Evolutionary conservation across 2,888 invertebrate species (phyloP), one percentile per base, ranked within the genome.

Genomic region (Steromphala cineraria): DNA sequence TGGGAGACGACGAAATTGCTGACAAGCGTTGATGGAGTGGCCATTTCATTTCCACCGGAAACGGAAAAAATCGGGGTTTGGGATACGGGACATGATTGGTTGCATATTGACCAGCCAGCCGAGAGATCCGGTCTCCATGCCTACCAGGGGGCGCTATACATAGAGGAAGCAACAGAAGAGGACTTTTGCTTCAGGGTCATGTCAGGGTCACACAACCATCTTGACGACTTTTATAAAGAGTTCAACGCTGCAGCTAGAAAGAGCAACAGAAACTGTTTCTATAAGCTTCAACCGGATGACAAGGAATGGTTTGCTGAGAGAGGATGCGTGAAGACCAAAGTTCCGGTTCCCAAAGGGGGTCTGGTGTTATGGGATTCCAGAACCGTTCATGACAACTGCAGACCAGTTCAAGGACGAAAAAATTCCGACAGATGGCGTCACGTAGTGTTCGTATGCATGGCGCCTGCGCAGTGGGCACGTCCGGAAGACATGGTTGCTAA

Each of bases 341-440:
- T 91, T 7, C 83, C 88, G 0, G 89, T 88, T 0, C 89, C 89
- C 1, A 90, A 89, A 82, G 91, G 91, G 17, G 90, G 90, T 17
- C 85, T 91, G 78, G 87, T 90, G 19, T 77, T 91, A 10, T 91
- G 91, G 91, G 91, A 91, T 81, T 90, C 90, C 0, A 75, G 90
- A 31, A 79, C 85, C 4, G 87, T 90, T 8, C 91, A 91, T 62
- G 90, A 88, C 7, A 89, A 90, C 53, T 86, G 85, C 2, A 83
- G 82, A 67, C 90, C 90, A 28, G 75, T 80, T 13, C 17, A 80
- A 19, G 86, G 82, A 8, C 80, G 90, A 10, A 78, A 79, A 13
- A 80, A 88, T 75, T 67, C 83, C 8, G 87, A 83, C 17, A 82
- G 89, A 55, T 90, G 89, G 89, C 84, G 90, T 28, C 87, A 83